Evolutionary conservation across 2,797 vertebrate genomes (phyloP), one percentile per base, ranked within the genome.

Genomic region (Thamnophis elegans): DNA sequence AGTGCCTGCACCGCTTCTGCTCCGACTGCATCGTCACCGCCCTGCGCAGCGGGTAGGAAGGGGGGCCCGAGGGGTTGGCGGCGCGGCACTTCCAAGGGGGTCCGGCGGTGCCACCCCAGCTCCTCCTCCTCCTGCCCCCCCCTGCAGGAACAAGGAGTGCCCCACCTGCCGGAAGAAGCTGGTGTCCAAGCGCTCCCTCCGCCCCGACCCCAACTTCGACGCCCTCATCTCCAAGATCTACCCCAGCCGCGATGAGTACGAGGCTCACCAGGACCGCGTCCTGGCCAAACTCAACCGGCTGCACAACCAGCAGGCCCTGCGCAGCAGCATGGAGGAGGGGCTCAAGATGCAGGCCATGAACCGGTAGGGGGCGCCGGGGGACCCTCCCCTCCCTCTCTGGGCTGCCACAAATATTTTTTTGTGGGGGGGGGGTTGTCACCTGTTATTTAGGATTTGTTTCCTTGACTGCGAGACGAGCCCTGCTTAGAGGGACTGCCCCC

Each of bases 221-320:
- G 99, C 99, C 0, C 97, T 99, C 91, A 99, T 99, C 95, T 98
- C 98, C 1, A 99, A 99, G 96, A 99, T 99, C 93, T 99, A 99
- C 94, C 99, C 99, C 0, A 99, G 98, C 94, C 97, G 98, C 0
- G 98, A 99, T 1, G 99, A 99, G 95, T 99, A 99, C 0, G 99
- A 99, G 94, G 99, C 98, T 1, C 98, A 99, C 91, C 99, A 99
- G 96, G 98, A 98, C 85, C 96, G 98, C 0, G 98, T 99, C 4
- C 97, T 99, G 89, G 98, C 99, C 94, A 98, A 98, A 28, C 98
- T 99, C 85, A 98, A 98, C 94, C 97, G 98, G 12, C 97, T 99
- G 18, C 98, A 99, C 97, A 99, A 99, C 97, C 98, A 98, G 94
- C 98, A 99, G 94, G 98, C 98, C 0, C 97, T 99, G 55, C 99